phyloP scores from a whole-genome alignment of 2,888 invertebrate species.

The Graphium colonna region DNA sequence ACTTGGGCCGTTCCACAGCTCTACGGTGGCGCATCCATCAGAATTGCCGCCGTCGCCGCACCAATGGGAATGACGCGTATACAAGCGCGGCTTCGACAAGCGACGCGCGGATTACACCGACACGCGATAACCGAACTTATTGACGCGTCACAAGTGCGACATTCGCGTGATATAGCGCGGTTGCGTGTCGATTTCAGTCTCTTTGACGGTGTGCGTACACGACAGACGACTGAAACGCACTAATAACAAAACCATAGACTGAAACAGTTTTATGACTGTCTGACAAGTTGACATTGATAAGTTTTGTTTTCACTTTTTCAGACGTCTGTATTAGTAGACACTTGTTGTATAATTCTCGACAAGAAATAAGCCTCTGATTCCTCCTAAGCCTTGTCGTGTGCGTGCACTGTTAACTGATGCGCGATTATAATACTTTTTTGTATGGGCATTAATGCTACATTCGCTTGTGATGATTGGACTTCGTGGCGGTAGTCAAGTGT shows the following conservation, averaged over 20 bases:
- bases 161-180: constrained; percentile 17
- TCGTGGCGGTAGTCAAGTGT: too few relatives aligned
- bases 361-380: too few relatives aligned
- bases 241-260: too few relatives aligned
- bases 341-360: too few relatives aligned
- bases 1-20: constrained; percentile 83
- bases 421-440: constrained; percentile 38
- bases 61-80: constrained; percentile 95
- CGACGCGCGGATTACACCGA: constrained; percentile 54
- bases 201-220: too few relatives aligned
- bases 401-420: constrained; percentile 34
- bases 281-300: too few relatives aligned
- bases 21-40: constrained; percentile 97
- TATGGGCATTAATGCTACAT: constrained; percentile 6
- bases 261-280: background rate
- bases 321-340: too few relatives aligned
- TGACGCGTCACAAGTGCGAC: background rate
- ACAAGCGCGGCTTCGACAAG: constrained; percentile 51
- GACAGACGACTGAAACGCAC: too few relatives aligned
- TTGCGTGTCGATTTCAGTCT: background rate
- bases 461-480: constrained; percentile 1
- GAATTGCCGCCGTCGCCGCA: constrained; percentile 99
- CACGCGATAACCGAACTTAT: constrained; percentile 41
- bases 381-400: too few relatives aligned
- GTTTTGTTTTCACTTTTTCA: too few relatives aligned